Evolutionary conservation across 2,888 invertebrate genomes (phyloP).

Genomic region (Pachymerium ferrugineum): DNA sequence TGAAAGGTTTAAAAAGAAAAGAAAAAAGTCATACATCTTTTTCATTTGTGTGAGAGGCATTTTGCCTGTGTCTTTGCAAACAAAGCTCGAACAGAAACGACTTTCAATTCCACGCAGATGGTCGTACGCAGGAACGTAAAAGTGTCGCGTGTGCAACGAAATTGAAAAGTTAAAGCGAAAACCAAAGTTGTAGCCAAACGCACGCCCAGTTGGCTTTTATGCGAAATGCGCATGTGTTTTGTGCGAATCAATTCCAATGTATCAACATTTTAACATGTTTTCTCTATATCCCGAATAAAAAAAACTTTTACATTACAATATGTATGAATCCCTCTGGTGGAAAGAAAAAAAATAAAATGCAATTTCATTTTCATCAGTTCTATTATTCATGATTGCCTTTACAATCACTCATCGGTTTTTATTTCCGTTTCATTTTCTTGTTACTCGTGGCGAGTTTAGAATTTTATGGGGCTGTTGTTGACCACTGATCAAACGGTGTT

Average conservation of each 20-base stretch:
- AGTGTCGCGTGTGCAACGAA: background rate
- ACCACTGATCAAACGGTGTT: background rate
- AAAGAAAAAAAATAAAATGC: too few species aligned
- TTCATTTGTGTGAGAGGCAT: background rate
- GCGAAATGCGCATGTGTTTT: background rate
- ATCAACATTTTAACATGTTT: background rate
- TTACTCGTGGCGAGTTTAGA: background rate
- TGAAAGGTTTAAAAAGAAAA: background rate
- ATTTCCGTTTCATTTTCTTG: background rate
- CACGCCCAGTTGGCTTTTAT: conserved; percentile 8
- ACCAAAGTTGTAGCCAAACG: conserved; percentile 9
- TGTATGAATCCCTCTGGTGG: too few species aligned
- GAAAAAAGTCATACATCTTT: background rate
- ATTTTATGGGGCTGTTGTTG: background rate
- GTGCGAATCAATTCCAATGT: background rate
- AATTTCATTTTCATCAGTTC: background rate
- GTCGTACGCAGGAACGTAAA: background rate
- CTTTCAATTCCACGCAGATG: conserved; percentile 2
- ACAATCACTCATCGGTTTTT: background rate
- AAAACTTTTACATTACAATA: too few species aligned
- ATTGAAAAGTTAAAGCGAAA: conserved; percentile 13
- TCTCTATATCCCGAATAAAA: too few species aligned
- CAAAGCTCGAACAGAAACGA: background rate
- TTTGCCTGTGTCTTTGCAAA: background rate
- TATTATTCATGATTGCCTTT: background rate